Evolutionary conservation across 2,797 vertebrate genomes (phyloP).

Genomic region (Anisognathus igniventris): DNA sequence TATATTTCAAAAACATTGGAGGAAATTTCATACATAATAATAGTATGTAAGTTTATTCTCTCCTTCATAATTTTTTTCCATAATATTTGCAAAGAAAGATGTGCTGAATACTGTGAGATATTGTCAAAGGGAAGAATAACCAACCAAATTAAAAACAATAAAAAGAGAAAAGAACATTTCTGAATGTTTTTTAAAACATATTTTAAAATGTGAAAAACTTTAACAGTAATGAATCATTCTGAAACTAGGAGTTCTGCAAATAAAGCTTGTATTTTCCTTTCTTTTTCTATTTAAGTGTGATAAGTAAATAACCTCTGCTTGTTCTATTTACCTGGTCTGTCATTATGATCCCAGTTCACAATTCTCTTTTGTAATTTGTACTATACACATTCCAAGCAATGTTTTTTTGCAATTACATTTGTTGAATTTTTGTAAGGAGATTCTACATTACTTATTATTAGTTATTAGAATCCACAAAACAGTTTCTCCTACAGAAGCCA

Average conservation of each 20-base stretch:
- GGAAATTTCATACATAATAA: background rate
- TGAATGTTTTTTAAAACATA: background rate
- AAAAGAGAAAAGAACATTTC: background rate
- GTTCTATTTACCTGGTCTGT: background rate
- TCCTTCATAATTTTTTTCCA: background rate
- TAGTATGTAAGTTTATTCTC: background rate
- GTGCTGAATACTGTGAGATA: background rate
- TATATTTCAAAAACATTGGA: background rate
- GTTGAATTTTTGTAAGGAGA: background rate
- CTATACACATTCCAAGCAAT: background rate
- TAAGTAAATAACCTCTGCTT: background rate
- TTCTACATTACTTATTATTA: background rate
- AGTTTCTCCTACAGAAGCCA: background rate
- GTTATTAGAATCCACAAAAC: background rate
- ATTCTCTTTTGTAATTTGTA: background rate
- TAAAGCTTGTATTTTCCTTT: background rate
- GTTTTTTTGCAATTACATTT: background rate
- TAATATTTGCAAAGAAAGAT: background rate
- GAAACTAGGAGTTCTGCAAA: background rate
- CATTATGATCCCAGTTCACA: background rate
- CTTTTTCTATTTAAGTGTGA: background rate
- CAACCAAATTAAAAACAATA: background rate
- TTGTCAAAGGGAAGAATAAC: background rate
- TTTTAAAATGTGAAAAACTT: background rate
- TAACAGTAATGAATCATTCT: background rate